Evolutionary conservation across 2,797 vertebrate genomes (phyloP).

Genomic region (Sphaeramia orbicularis): DNA sequence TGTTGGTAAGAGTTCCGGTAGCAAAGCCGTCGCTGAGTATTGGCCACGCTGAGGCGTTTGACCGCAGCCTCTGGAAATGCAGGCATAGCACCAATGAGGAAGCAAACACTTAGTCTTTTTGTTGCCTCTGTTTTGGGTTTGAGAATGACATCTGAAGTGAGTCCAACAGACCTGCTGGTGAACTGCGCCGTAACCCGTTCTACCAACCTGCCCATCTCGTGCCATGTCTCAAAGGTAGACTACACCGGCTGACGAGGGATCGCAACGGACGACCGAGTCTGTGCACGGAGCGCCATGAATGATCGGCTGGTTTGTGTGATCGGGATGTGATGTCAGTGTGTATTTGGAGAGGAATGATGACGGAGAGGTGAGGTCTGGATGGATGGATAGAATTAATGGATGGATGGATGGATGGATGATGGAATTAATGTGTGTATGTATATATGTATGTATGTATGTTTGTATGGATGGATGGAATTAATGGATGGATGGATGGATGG

Average conservation of each 20-base stretch:
- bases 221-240: constrained; percentile 52
- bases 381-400: no score
- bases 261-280: constrained; percentile 30
- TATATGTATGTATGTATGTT: no score
- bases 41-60: constrained; percentile 13
- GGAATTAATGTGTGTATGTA: no score
- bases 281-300: constrained; percentile 24
- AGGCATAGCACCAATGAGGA: constrained; percentile 41
- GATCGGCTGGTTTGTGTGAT: constrained; percentile 42
- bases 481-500: no score
- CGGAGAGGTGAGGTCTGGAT: constrained; percentile 22
- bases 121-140: constrained; percentile 26
- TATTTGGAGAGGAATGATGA: constrained; percentile 64
- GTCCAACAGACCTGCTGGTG: constrained; percentile 79
- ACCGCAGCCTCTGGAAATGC: constrained; percentile 17
- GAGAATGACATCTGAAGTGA: constrained; percentile 65
- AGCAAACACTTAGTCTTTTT: constrained; percentile 36
- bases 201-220: constrained; percentile 60
- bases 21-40: constrained; percentile 64
- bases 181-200: constrained; percentile 65
- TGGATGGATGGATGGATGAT: no score
- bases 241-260: constrained; percentile 12
- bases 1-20: constrained; percentile 54
- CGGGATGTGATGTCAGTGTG: constrained; percentile 34
- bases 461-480: no score